phyloP scores from a whole-genome alignment of 2,113 vertebrate species.

The Solenodon paradoxus region DNA sequence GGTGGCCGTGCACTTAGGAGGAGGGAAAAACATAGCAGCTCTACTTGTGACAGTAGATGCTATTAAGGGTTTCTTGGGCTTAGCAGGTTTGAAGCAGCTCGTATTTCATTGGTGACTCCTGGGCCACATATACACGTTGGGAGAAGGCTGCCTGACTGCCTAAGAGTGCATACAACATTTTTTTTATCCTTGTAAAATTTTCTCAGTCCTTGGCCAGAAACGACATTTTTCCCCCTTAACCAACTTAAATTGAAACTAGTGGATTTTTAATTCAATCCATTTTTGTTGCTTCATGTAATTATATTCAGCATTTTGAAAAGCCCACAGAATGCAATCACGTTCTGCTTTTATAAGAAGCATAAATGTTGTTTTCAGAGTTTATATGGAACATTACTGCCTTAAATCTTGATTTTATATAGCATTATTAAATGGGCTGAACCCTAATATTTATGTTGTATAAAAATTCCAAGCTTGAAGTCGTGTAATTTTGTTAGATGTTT shows the following conservation, averaged over 20 bases:
- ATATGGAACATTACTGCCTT: conserved; percentile 86
- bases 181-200: conserved; percentile 84
- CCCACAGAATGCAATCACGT: conserved; percentile 87
- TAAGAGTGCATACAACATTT: conserved; percentile 73
- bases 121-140: conserved; percentile 59
- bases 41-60: conserved; percentile 65
- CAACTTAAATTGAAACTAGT: conserved; percentile 87
- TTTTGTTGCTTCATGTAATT: conserved; percentile 89
- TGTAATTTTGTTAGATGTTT: conserved; percentile 88
- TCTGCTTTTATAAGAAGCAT: conserved; percentile 89
- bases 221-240: conserved; percentile 85
- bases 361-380: conserved; percentile 89
- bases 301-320: conserved; percentile 89
- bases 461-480: conserved; percentile 86
- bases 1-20: neutral
- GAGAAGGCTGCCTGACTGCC: conserved; percentile 65
- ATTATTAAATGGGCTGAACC: conserved; percentile 85
- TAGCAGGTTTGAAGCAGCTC: conserved; percentile 72
- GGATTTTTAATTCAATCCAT: conserved; percentile 89
- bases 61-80: conserved; percentile 70
- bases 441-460: conserved; percentile 88
- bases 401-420: conserved; percentile 89
- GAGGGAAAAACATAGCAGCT: conserved; percentile 2
- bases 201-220: conserved; percentile 82
- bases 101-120: conserved; percentile 75